Conservation (phyloP, 2,888 invertebrate genomes). For the Athrips mouffetella region DNA sequence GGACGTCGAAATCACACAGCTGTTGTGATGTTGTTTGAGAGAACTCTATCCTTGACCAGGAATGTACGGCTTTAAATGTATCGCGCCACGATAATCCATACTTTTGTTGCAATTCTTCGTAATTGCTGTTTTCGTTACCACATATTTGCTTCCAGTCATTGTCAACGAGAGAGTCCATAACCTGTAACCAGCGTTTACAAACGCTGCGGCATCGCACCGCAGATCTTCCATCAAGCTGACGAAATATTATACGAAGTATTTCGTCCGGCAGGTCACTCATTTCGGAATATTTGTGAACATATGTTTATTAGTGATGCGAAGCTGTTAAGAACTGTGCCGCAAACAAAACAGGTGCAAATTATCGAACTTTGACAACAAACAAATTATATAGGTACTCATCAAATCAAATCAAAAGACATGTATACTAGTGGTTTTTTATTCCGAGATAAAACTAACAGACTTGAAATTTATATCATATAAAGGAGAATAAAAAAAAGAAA, state of each 20-base stretch:
- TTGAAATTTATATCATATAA: no score
- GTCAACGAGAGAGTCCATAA: conserved; percentile 1
- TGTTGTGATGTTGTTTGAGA: not conserved
- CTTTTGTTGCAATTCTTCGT: not conserved
- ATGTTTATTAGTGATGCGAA: no score
- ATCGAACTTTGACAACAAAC: no score
- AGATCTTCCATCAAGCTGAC: not conserved
- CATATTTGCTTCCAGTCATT: not conserved
- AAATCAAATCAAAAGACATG: no score
- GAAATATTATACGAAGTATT: not conserved
- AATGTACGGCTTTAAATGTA: not conserved
- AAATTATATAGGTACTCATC: no score
- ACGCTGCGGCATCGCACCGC: conserved; percentile 1
- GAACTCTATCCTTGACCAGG: not conserved
- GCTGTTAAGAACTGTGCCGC: no score
- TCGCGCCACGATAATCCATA: conserved; percentile 3
- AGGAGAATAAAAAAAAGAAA: no score
- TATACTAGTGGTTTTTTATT: no score
- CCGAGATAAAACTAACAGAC: no score
- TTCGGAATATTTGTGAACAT: no score
- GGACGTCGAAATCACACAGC: not conserved
- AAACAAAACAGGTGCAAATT: no score
- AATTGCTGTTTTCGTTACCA: not conserved
- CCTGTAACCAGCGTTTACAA: not conserved
- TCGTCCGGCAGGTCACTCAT: no score